Percentiles rank a stretch among this genome's conserved stretches.
Evolutionary conservation across 2,888 invertebrate genomes (phyloP).

Genomic region (Andrena fulva): DNA sequence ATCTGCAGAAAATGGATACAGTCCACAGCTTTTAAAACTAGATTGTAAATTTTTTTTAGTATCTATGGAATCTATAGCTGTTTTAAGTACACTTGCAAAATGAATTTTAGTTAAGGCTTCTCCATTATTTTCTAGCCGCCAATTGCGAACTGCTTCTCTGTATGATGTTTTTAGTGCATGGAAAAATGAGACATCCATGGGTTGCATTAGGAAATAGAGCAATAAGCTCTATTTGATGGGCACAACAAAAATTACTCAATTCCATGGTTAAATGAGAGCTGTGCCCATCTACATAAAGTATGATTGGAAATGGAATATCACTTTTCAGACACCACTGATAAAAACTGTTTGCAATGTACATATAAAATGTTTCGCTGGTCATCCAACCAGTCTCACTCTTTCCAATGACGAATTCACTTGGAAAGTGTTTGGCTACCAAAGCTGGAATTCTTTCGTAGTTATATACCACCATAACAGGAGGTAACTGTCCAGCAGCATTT

Average conservation of each 20-base stretch:
- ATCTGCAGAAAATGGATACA: background rate
- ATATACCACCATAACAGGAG: too few relatives aligned
- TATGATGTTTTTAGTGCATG: background rate
- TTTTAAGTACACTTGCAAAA: background rate
- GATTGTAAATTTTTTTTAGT: background rate
- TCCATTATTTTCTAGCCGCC: background rate
- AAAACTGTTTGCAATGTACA: too few relatives aligned
- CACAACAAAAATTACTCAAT: background rate
- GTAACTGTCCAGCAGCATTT: too few relatives aligned
- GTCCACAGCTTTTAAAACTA: conserved; percentile 1
- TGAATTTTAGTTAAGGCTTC: background rate
- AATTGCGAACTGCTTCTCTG: background rate
- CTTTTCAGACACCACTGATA: too few relatives aligned
- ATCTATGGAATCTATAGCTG: background rate
- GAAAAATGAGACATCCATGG: background rate
- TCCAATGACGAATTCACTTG: too few relatives aligned
- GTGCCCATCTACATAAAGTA: too few relatives aligned
- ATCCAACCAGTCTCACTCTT: too few relatives aligned
- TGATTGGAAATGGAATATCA: too few relatives aligned
- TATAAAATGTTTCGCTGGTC: too few relatives aligned
- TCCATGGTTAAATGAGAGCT: too few relatives aligned
- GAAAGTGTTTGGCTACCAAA: too few relatives aligned
- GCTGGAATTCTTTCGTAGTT: too few relatives aligned
- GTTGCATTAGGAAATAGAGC: conserved; percentile 1
- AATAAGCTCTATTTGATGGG: conserved; percentile 1